Evolutionary conservation across 2,113 vertebrate genomes (phyloP).

Genomic region (Triplophysa rosa): DNA sequence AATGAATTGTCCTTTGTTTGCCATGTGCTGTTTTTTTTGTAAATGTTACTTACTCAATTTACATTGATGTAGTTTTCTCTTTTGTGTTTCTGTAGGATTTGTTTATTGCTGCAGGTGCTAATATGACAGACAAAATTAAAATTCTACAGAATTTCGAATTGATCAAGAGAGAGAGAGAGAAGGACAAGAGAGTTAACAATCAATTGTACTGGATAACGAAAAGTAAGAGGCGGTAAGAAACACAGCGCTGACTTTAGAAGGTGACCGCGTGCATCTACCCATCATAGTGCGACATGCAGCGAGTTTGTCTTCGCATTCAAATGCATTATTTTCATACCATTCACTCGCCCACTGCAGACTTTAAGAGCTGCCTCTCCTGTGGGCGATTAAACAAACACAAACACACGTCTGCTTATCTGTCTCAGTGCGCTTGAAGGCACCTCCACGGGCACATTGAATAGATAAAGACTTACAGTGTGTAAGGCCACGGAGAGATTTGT

Average conservation of each 20-base stretch:
- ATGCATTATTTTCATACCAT: slow-evolving; percentile 41
- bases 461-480: slow-evolving; percentile 49
- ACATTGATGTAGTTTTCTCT: no score
- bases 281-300: slow-evolving; percentile 40
- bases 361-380: slow-evolving; percentile 48
- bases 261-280: slow-evolving; percentile 13
- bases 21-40: no score
- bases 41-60: no score
- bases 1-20: no score
- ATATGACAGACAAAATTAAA: background rate
- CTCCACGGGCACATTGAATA: slow-evolving; percentile 49
- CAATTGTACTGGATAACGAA: background rate
- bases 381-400: slow-evolving; percentile 49
- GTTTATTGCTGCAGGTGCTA: background rate
- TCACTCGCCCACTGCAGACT: slow-evolving; percentile 50
- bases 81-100: no score
- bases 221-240: slow-evolving; percentile 8
- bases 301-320: slow-evolving; percentile 33
- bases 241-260: slow-evolving; percentile 13
- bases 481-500: slow-evolving; percentile 48
- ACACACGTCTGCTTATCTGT: slow-evolving; percentile 50
- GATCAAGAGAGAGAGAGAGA: background rate
- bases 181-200: background rate
- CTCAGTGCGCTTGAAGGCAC: slow-evolving; percentile 31
- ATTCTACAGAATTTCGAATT: background rate